A percentile compares a stretch with the other conserved stretches of the same genome.
phyloP scores from a whole-genome alignment of 2,888 invertebrate species.

The Zaprionus obscuricornis region DNA sequence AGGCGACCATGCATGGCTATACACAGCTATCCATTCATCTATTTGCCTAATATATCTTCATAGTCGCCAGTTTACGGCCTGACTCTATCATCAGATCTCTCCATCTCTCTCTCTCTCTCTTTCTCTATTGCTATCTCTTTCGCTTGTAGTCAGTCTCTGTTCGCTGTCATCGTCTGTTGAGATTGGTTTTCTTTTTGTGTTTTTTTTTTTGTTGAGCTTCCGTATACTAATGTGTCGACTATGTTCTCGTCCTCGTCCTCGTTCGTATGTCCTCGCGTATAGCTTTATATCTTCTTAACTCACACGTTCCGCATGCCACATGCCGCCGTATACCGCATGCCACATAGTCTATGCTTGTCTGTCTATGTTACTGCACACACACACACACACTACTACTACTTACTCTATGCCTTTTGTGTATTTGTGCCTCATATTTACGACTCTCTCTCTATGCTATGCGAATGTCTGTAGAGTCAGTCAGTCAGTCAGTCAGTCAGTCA shows the following conservation, averaged over 20 bases:
- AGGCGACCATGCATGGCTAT: constrained; percentile 17
- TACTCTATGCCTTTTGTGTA: constrained; percentile 50
- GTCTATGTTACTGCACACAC: constrained; percentile 23
- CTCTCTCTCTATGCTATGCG: constrained; percentile 37
- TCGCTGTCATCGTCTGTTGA: constrained; percentile 71
- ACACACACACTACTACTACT: constrained; percentile 21
- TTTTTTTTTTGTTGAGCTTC: constrained; percentile 54
- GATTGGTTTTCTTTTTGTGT: constrained; percentile 45
- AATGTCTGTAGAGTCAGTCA: constrained; percentile 34
- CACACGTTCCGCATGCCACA: constrained; percentile 26
- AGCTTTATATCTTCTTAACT: constrained; percentile 38
- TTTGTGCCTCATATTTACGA: constrained; percentile 78
- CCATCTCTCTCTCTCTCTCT: constrained; percentile 14
- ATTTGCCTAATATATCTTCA: constrained; percentile 80
- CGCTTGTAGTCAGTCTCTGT: constrained; percentile 15
- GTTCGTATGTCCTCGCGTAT: too few species aligned
- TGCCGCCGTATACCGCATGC: constrained; percentile 15
- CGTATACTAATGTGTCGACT: constrained; percentile 71
- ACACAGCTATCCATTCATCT: constrained; percentile 65
- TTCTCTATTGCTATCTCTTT: too few species aligned
- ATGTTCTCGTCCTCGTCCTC: constrained; percentile 31
- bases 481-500: not conserved
- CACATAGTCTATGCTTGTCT: constrained; percentile 16
- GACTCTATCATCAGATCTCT: constrained; percentile 53
- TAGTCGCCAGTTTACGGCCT: constrained; percentile 73